A percentile compares a stretch with the other conserved stretches of the same genome.
Conservation (phyloP, 2,113 vertebrate species). For the Aldabrachelys gigantea region DNA sequence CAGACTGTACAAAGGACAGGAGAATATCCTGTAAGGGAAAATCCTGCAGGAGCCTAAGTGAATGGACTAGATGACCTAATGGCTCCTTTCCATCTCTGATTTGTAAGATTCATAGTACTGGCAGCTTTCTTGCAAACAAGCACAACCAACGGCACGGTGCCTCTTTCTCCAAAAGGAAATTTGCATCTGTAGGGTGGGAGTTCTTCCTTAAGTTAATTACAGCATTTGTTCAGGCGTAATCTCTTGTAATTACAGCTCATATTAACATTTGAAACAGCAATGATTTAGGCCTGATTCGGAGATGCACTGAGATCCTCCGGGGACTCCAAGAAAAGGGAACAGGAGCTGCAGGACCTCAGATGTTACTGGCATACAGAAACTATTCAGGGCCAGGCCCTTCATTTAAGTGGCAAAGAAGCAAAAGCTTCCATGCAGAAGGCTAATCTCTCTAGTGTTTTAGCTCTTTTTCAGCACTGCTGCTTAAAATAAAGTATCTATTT, state of each 20-base stretch:
- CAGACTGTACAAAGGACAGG: slow-evolving; percentile 50
- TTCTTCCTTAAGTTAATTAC: slow-evolving; percentile 57
- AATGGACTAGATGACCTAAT: slow-evolving; percentile 31
- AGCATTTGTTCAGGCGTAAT: slow-evolving; percentile 35
- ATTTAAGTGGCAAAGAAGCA: background rate
- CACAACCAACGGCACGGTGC: background rate
- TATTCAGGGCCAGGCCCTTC: background rate
- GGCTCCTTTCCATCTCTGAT: slow-evolving; percentile 37
- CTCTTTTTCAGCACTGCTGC: background rate
- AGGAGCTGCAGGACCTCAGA: background rate
- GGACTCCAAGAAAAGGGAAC: background rate
- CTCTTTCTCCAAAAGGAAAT: slow-evolving; percentile 2
- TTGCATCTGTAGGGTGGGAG: background rate
- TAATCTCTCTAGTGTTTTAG: background rate
- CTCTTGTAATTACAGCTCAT: background rate
- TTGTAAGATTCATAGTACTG: background rate
- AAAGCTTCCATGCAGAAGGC: background rate
- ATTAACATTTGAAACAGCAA: slow-evolving; percentile 15
- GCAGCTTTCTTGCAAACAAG: slow-evolving; percentile 19
- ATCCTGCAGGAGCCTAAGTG: slow-evolving; percentile 45
- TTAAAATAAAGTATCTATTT: background rate
- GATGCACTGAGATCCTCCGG: background rate
- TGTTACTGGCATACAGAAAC: background rate
- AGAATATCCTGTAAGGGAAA: slow-evolving; percentile 26
- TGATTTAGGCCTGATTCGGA: background rate